Conservation (phyloP, 2,113 vertebrate species). For the Cheilinus undulatus region DNA sequence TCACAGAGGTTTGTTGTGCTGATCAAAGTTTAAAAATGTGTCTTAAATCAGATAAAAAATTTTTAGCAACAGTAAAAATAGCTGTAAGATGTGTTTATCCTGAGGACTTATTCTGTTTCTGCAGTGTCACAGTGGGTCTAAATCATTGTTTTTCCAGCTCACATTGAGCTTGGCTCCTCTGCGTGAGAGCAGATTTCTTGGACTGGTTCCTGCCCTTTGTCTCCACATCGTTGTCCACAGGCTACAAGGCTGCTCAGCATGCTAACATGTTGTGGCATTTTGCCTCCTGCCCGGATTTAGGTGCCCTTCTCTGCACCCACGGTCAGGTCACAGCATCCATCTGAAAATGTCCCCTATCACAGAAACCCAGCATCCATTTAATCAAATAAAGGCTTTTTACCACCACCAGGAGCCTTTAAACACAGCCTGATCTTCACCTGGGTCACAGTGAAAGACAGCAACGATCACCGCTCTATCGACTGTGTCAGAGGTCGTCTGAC, state of each 20-base stretch:
- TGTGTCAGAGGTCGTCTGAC: slow-evolving; percentile 47
- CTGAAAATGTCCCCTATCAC: neutral
- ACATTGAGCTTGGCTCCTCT: slow-evolving; percentile 16
- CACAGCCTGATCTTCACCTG: slow-evolving; percentile 1
- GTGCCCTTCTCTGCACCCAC: slow-evolving; percentile 23
- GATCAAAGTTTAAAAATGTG: neutral
- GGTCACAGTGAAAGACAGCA: slow-evolving; percentile 14
- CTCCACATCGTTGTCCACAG: slow-evolving; percentile 50
- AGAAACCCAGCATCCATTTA: neutral
- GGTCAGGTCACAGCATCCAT: neutral
- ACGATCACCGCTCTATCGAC: slow-evolving; percentile 13
- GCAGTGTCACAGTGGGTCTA: slow-evolving; percentile 22
- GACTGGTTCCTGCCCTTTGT: slow-evolving; percentile 44
- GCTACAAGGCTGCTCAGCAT: slow-evolving; percentile 63
- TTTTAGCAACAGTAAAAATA: neutral
- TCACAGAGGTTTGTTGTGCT: neutral
- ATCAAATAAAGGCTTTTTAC: neutral
- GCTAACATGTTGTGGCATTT: slow-evolving; percentile 64
- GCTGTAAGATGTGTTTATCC: neutral
- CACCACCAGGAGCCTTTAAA: neutral
- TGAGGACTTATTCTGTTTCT: slow-evolving; percentile 7
- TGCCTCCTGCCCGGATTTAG: slow-evolving; percentile 52
- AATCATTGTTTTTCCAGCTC: slow-evolving; percentile 36
- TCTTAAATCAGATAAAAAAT: neutral
- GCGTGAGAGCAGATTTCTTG: slow-evolving; percentile 35